These are phyloP conservation scores for Himalopsyche kuldschensis DNA, from an alignment of 2,888 invertebrate species.

Conservation along the genomic window DNA sequence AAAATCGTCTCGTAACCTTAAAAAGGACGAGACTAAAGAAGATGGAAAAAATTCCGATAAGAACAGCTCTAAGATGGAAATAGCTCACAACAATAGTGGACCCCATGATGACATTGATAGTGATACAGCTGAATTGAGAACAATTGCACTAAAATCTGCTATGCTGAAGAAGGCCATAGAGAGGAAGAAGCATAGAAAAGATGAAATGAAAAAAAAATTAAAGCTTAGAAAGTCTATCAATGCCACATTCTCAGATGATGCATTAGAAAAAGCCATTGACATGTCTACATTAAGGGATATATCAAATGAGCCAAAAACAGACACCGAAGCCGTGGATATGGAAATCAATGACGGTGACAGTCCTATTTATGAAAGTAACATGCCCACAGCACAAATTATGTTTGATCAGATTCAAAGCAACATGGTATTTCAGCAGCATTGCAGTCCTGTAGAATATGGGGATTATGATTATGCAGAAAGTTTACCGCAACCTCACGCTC, in stretches of 20 bases:
- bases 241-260: constrained; percentile 46
- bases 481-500: neutral
- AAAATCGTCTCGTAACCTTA: constrained; percentile 43
- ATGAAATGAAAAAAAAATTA: constrained; percentile 46
- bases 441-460: neutral
- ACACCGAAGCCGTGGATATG: constrained; percentile 59
- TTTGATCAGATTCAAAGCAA: neutral
- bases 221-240: constrained; percentile 51
- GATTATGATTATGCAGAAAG: neutral
- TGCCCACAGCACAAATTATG: neutral
- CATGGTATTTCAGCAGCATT: neutral
- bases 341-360: constrained; percentile 52
- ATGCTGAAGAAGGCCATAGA: constrained; percentile 66
- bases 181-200: constrained; percentile 49
- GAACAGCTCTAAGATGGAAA: constrained; percentile 12
- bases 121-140: constrained; percentile 64
- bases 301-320: constrained; percentile 49
- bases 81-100: constrained; percentile 33
- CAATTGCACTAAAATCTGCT: constrained; percentile 71
- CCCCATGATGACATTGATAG: constrained; percentile 58
- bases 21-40: neutral
- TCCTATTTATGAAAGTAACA: neutral
- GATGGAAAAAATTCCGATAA: neutral
- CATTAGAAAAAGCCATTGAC: constrained; percentile 42
- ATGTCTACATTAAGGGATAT: constrained; percentile 43